Base-by-base conservation (phyloP, 2,888 invertebrate species). In the Podotricha telesiphe region DNA sequence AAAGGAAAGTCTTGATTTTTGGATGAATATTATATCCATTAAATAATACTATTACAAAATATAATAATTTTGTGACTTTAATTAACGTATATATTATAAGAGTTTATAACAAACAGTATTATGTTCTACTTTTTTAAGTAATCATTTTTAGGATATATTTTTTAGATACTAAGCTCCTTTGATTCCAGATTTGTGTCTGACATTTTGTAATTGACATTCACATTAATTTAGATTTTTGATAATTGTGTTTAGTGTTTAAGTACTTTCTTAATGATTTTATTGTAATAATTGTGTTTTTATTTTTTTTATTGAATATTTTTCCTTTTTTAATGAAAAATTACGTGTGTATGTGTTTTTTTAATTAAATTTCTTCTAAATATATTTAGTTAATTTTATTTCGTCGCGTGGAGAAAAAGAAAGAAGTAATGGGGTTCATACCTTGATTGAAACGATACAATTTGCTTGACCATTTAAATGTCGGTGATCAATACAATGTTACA, bases 1-100 rank as follows among this genome's bases (percentile, higher is more conserved):
- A 34, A 88, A 86, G 72, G 69, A 75, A 3, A 71, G 77, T 40
- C 73, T 86, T 67, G 67, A 68, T 56, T 34, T 20, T n/a, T 17
- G 7, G 11, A 40, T 40, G 28, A 62, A 62, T 20, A 17, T 62
- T 7, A 37, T 62, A 28, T 28, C 8, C 6, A 13, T n/a, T n/a
- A 17, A 28, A 6, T 45, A 45, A 10, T 28, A 28, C 28, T 28
- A 28, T 28, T 28, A 28, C 28, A 28, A 28, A 4, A 4, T 28
- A 4, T 28, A 4, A 28, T 4, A 28, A n/a, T 45, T 45, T 42
- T 42, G 8, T 59, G 58, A 42, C 58, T 42, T 51, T 51, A 15
- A 22, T 28, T 28, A 11, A 15, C 3, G 37, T 20, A 15, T 40
- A 42, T n/a, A 6, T 42, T 20, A n/a, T 59, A 59, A 59, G 42